Evolutionary conservation across 2,888 invertebrate species (phyloP), one percentile per base, ranked within the genome.

Genomic region (Blera fallax): DNA sequence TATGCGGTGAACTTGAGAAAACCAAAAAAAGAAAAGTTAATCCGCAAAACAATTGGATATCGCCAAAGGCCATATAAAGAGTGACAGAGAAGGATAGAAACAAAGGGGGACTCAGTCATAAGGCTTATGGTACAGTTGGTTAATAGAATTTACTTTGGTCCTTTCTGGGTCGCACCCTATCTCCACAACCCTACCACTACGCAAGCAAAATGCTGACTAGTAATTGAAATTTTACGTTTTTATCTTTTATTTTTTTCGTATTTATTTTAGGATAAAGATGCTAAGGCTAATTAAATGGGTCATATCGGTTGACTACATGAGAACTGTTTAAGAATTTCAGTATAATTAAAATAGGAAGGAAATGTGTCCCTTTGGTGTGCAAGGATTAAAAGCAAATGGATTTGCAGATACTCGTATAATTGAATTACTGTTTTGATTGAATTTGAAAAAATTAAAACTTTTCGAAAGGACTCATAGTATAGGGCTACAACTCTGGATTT

Each of bases 221-320:
- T 70, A 78, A 78, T 62, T 69, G 69, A 70, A 70, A 62, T 70
- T 70, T 62, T 52, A 60, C 62, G 45, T 58, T 56, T 67, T 56
- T n/a, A n/a, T n/a, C n/a, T n/a, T 54, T 18, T 24, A 16, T 67
- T 67, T 58, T 29, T 37, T 74, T 65, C 34, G 37, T 64, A 48
- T 74, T 45, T 74, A 56, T 70, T 78, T 62, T 16, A 16, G 60
- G 27, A 62, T 78, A 69, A 78, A 62, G 62, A 70, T 32, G 69
- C 60, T 62, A 11, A 34, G 29, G 69, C 40, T 77, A 78, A 78
- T 78, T 78, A 70, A 78, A 70, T 62, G 69, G 78, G 60, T 78
- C 69, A 78, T 62, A 62, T 78, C 69, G 69, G 69, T 69, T 52
- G 60, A 37, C 58, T 50, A 50, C 37, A 67, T 67, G 40, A 56